Percentiles rank a stretch among this genome's conserved stretches.
phyloP scores from a whole-genome alignment of 2,888 invertebrate species.

The Schizotus pectinicornis region DNA sequence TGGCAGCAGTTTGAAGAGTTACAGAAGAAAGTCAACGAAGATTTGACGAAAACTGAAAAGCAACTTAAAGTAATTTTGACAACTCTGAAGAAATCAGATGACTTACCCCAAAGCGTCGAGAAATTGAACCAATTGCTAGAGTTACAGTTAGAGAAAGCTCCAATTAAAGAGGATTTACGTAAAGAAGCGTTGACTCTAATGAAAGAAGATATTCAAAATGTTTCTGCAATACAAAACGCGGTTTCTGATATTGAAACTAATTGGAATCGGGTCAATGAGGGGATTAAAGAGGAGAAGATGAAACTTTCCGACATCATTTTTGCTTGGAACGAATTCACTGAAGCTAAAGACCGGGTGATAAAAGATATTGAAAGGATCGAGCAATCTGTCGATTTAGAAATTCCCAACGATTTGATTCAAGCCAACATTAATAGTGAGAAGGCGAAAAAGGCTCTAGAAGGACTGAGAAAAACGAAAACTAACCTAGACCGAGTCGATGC shows the following conservation, averaged over 20 bases:
- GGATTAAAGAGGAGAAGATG: constrained; percentile 75
- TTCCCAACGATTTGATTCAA: constrained; percentile 76
- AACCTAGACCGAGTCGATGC: constrained; percentile 79
- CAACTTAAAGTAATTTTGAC: constrained; percentile 65
- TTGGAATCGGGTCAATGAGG: constrained; percentile 80
- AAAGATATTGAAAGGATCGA: constrained; percentile 74
- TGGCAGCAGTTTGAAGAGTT: constrained; percentile 78
- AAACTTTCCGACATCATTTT: constrained; percentile 75
- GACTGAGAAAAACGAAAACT: constrained; percentile 75
- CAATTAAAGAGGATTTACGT: constrained; percentile 74
- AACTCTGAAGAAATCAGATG: constrained; percentile 58
- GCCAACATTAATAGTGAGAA: constrained; percentile 75
- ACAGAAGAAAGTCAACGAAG: constrained; percentile 72
- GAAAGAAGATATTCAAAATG: constrained; percentile 81
- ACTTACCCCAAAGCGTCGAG: constrained; percentile 60
- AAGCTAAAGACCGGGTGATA: constrained; percentile 73
- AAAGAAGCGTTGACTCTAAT: constrained; percentile 80
- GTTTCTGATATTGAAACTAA: constrained; percentile 78
- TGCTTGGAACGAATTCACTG: constrained; percentile 77
- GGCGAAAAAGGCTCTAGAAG: constrained; percentile 76
- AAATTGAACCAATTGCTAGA: constrained; percentile 62
- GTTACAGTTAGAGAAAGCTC: constrained; percentile 65
- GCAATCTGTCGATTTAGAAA: constrained; percentile 68
- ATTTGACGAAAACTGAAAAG: constrained; percentile 66
- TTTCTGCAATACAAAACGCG: constrained; percentile 80